Percentiles rank a stretch among this genome's conserved stretches.
Conservation (phyloP, 1,140 invertebrate species). For the Aphis craccivora region DNA sequence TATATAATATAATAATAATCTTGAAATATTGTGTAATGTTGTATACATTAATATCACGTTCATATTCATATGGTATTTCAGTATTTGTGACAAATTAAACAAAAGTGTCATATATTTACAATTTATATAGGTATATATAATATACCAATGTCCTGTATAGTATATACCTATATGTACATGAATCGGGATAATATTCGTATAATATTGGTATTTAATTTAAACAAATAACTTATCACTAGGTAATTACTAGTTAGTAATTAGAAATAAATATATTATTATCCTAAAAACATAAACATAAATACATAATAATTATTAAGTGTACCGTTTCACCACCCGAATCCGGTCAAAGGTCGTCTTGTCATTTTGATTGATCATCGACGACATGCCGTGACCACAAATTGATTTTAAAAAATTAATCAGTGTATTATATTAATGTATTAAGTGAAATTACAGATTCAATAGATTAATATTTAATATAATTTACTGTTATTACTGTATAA, state of each 20-base stretch:
- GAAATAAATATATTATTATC: background rate
- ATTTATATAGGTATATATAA: background rate
- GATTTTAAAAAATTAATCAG: background rate
- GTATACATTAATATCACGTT: background rate
- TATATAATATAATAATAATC: background rate
- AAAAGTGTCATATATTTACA: background rate
- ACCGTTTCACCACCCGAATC: background rate
- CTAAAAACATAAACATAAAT: background rate
- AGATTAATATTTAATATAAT: background rate
- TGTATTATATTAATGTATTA: background rate
- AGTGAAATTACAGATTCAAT: slow-evolving; percentile 7
- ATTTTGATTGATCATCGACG: background rate
- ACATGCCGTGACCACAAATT: background rate
- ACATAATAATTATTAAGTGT: background rate
- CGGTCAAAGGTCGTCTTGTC: background rate
- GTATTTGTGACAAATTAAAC: background rate
- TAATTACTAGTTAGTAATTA: background rate
- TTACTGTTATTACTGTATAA: background rate
- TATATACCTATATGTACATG: no score
- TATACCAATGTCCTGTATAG: no score
- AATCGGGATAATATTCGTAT: background rate
- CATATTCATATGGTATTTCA: background rate
- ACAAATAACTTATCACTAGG: no score
- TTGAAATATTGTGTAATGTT: background rate
- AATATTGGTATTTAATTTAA: background rate